Conservation (phyloP, 2,797 vertebrate species). For the Sibirionetta formosa region DNA sequence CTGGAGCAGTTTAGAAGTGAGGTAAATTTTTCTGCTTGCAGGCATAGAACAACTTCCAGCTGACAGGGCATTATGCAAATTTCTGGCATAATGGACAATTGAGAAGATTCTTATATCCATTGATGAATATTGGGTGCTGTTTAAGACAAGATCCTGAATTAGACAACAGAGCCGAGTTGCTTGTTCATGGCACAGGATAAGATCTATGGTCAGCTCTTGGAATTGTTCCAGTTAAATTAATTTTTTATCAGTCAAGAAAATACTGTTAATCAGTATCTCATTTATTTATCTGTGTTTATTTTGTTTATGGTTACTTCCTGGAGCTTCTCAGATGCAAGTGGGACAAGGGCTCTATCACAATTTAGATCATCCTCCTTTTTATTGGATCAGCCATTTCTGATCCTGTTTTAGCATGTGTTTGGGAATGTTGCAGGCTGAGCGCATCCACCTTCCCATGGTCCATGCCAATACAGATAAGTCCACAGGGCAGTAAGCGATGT, state of each 20-base stretch:
- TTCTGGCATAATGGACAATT: not conserved
- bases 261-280: not conserved
- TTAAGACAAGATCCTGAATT: not conserved
- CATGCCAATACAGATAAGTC: not conserved
- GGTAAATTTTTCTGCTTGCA: not conserved
- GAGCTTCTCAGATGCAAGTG: not conserved
- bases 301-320: not conserved
- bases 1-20: not conserved
- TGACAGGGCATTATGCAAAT: not conserved
- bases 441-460: not conserved
- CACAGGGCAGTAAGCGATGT: not conserved
- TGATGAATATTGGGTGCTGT: not conserved
- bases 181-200: not conserved
- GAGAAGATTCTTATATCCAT: not conserved
- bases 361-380: not conserved
- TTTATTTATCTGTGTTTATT: not conserved
- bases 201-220: not conserved
- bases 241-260: not conserved
- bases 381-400: not conserved
- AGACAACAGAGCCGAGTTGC: not conserved
- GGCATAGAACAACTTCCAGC: not conserved
- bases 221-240: not conserved
- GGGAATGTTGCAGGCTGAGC: not conserved
- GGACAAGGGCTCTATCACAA: accelerated
- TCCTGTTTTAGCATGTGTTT: not conserved